A percentile compares a stretch with the other conserved stretches of the same genome.
These are phyloP conservation scores for Schizotus pectinicornis DNA, from an alignment of 2,888 invertebrate genomes.

Conservation along the genomic window DNA sequence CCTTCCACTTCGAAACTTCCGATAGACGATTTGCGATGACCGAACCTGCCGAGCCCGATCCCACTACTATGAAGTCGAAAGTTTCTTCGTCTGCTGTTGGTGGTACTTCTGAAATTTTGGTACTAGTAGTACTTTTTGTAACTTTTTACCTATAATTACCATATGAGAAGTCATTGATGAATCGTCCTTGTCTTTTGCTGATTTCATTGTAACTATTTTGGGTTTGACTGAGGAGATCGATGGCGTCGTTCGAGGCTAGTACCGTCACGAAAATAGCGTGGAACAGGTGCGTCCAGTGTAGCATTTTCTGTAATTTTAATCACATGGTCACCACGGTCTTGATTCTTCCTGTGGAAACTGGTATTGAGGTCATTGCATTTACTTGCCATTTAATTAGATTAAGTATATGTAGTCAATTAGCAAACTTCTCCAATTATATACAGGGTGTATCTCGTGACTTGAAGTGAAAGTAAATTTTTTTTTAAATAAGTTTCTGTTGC, in stretches of 20 bases:
- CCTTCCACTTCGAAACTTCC: conserved; percentile 66
- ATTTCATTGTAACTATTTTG: neutral
- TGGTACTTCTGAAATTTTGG: neutral
- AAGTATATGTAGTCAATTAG: too few relatives aligned
- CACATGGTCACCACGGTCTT: too few relatives aligned
- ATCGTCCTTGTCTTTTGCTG: neutral
- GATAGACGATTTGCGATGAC: conserved; percentile 73
- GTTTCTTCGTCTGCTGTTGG: conserved; percentile 33
- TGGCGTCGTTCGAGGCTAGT: neutral
- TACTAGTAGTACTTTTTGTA: neutral
- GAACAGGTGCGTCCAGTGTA: too few relatives aligned
- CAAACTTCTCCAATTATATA: too few relatives aligned
- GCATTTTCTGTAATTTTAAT: too few relatives aligned
- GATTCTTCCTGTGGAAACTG: too few relatives aligned
- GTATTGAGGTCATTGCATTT: too few relatives aligned
- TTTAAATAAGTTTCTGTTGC: too few relatives aligned
- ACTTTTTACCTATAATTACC: neutral
- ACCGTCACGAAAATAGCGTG: too few relatives aligned
- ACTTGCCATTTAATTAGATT: too few relatives aligned
- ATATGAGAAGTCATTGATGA: neutral
- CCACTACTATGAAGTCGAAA: conserved; percentile 73
- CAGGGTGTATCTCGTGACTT: too few relatives aligned
- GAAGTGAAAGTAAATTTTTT: too few relatives aligned
- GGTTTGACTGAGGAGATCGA: neutral
- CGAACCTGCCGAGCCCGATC: conserved; percentile 75